Conservation (phyloP, 2,113 vertebrate genomes). For the Vulpes vulpes region DNA sequence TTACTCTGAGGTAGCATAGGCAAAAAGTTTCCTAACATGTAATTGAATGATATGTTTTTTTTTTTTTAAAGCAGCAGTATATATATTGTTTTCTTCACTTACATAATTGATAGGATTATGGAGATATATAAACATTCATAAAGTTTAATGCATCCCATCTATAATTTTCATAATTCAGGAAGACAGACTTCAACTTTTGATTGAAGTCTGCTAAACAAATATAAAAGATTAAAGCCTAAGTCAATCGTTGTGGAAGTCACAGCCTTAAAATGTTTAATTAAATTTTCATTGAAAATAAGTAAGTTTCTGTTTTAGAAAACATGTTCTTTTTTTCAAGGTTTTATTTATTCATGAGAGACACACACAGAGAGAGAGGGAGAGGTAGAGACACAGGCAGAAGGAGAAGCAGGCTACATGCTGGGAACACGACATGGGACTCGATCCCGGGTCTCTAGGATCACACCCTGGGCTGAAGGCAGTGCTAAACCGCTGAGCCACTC, state of each 20-base stretch:
- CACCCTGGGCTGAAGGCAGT: too few relatives aligned
- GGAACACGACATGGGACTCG: too few relatives aligned
- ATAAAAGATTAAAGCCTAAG: neutral
- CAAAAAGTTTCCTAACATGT: constrained; percentile 23
- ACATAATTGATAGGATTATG: neutral
- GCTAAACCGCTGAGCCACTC: too few relatives aligned
- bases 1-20: constrained; percentile 39
- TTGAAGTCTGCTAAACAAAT: constrained; percentile 15
- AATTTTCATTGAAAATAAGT: constrained; percentile 33
- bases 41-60: constrained; percentile 57
- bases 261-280: constrained; percentile 58
- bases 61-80: constrained; percentile 32
- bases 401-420: too few relatives aligned
- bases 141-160: neutral
- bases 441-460: too few relatives aligned
- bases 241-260: neutral
- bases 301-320: constrained; percentile 44
- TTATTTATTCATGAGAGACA: too few relatives aligned
- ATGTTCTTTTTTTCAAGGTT: neutral
- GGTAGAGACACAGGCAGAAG: too few relatives aligned
- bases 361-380: too few relatives aligned
- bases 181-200: constrained; percentile 36
- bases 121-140: constrained; percentile 20
- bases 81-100: constrained; percentile 56
- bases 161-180: constrained; percentile 47